Base-by-base conservation (phyloP, 2,113 vertebrate species). In the Aleadryas rufinucha region DNA sequence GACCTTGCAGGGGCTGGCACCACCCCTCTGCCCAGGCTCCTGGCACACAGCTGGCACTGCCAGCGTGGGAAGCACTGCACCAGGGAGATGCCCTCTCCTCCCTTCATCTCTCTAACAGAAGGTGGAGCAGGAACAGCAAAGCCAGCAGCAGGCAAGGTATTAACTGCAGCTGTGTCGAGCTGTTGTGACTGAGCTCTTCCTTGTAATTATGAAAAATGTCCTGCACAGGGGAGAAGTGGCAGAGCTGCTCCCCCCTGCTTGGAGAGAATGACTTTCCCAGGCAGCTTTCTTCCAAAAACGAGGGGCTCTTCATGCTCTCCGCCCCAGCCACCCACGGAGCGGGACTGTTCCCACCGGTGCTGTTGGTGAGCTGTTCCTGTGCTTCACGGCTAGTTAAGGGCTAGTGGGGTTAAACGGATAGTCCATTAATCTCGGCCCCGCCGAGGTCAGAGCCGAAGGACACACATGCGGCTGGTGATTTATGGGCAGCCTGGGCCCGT, bases 141-240 rank as follows among this genome's bases (percentile, higher is more conserved):
- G 72, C 75, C 66, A 76, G 94, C 90, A 44, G 80, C 5, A 8
- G 75, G 81, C 53, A 35, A 19, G 72, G 93, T 93, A 92, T 95
- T 95, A 91, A 93, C 42, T 84, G 87, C 89, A 89, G 90, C 87
- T 81, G 89, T 78, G 81, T 52, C 2, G 31, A 95, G 95, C 93
- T 13, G 15, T 33, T 84, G 88, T 78, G 92, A 89, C 89, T 61
- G 84, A 91, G 75, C 84, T 95, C 95, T 87, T 90, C 94, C 91
- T 78, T 82, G 54, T 96, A 96, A 96, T 96, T 90, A 90, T 90
- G 93, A 97, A 96, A 97, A 97, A 97, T 94, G 91, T 95, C 92
- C 93, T 57, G 82, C 76, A 31, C 72, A 54, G 75, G 37, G 84
- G 60, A 86, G 74, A 94, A 89, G 91, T 68, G 50, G 83, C 96